These are phyloP conservation scores for Notodonta dromedarius DNA, from an alignment of 2,888 invertebrate genomes.

Conservation along the genomic window DNA sequence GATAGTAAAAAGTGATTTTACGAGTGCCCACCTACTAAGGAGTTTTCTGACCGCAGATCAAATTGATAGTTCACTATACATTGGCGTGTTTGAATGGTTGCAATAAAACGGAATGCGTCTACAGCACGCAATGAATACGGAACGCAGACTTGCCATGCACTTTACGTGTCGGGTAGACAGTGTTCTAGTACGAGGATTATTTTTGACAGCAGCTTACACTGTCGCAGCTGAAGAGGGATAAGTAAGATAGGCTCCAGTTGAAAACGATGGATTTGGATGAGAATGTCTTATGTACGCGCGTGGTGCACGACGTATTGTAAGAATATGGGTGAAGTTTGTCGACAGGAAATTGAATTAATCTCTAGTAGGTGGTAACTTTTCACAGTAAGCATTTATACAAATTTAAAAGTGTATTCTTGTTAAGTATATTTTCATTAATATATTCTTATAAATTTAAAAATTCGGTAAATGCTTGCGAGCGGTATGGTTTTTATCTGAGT, in stretches of 20 bases:
- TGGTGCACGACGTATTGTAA: not conserved
- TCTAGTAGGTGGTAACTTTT: too few relatives aligned
- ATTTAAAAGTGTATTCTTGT: too few relatives aligned
- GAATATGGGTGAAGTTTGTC: not conserved
- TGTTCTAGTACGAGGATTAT: constrained; percentile 26
- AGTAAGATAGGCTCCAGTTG: constrained; percentile 21
- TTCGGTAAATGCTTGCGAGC: too few relatives aligned
- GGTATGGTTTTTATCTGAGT: too few relatives aligned
- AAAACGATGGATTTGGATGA: constrained; percentile 19
- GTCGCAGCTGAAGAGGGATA: constrained; percentile 29
- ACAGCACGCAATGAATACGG: constrained; percentile 26
- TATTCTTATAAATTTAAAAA: too few relatives aligned
- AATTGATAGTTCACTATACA: constrained; percentile 24
- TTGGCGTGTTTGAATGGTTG: constrained; percentile 23
- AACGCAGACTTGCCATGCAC: constrained; percentile 8
- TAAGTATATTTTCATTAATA: too few relatives aligned
- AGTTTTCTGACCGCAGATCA: constrained; percentile 21
- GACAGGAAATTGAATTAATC: too few relatives aligned
- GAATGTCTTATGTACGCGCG: constrained; percentile 11
- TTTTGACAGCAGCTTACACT: constrained; percentile 34
- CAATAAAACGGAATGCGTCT: constrained; percentile 16
- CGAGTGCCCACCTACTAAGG: constrained; percentile 31
- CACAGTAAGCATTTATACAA: too few relatives aligned
- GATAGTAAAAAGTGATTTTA: constrained; percentile 48
- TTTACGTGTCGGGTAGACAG: constrained; percentile 18